Base-by-base conservation (phyloP, 2,888 invertebrate species). In the Plebejus argus region DNA sequence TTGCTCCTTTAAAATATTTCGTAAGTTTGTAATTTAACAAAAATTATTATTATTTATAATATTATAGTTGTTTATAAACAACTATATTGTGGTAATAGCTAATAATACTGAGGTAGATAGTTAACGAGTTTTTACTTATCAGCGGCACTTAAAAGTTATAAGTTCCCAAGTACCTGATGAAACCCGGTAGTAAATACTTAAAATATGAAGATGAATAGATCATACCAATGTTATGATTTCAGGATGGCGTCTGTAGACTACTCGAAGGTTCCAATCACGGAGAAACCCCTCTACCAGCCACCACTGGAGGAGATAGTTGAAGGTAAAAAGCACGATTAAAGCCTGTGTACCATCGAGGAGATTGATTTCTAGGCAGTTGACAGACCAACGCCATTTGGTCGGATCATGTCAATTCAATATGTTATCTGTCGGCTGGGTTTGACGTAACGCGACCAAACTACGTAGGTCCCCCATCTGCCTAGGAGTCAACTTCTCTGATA, bases 281-380 rank as follows among this genome's bases (percentile, higher is more conserved):
- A 95, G 85, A 96, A 96, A 86, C 83, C 92, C n/a, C 89, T 96
- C 45, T 87, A 94, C 86, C 91, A 92, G 78, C 97, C 97, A 18
- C 87, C 95, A 0, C 88, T 97, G 58, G 91, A 95, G 61, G 97
- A 97, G 87, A 86, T 97, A n/a, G 95, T 95, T 76, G 89, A 95
- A 83, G 96, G 96, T 96, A 88, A 90, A 86, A 71, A 72, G 4
- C 72, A 58, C 61, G 10, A 1, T 72, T 20, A 20, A 72, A 58
- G 58, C 58, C 10, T 39, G 10, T 45, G 45, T 45, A 45, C 12
- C 45, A 45, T 45, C 45, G 45, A 45, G 45, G 10, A 45, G 10
- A 45, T 45, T 45, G 45, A 45, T 45, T 3, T 10, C 45, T 45
- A 45, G 45, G 45, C 45, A 45, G 10, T 45, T 45, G 45, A 45